Base-by-base conservation (phyloP, 2,888 invertebrate species). In the Mantis religiosa region DNA sequence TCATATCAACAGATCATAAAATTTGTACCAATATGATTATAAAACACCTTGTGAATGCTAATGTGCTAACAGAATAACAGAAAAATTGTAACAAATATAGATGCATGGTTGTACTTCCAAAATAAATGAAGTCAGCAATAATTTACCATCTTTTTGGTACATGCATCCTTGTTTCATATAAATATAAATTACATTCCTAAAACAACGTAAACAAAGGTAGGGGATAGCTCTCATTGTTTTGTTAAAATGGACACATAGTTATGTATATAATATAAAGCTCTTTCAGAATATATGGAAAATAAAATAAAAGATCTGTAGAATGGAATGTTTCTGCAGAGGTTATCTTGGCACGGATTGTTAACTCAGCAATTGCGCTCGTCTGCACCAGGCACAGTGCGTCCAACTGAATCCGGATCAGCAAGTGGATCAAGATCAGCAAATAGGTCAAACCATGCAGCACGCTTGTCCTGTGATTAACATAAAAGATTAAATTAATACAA, bases 361-460 rank as follows among this genome's bases (percentile, higher is more conserved):
- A n/a, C 27, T 91, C 89, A 91, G 90, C 91, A 91, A 41, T 91
- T 91, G 41, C 92, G 91, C 88, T 92, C 92, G 54, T 92, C 91
- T 41, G 91, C 91, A 82, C 90, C 91, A 9, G 90, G 90, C 87
- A 92, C 92, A 90, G 92, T 92, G 83, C 89, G 88, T 14, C 93
- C 93, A 87, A 94, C 91, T 4, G 93, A 92, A 91, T 98, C 97
- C 83, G 98, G 97, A 94, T 98, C 98, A 20, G 98, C 96, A 81
- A 98, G 94, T 0, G 98, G 98, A 94, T 99, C 98, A 89, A 99
- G 93, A 93, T 98, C 98, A 82, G 98, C 97, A 94, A 99, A 98
- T 88, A 98, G 94, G 93, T 97, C 97, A 92, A 98, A 96, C 98
- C 98, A 99, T 2, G 94, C 89, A 28, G 90, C 89, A 89, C 89